phyloP scores from a whole-genome alignment of 1,140 invertebrate species.

The Diprion similis region DNA sequence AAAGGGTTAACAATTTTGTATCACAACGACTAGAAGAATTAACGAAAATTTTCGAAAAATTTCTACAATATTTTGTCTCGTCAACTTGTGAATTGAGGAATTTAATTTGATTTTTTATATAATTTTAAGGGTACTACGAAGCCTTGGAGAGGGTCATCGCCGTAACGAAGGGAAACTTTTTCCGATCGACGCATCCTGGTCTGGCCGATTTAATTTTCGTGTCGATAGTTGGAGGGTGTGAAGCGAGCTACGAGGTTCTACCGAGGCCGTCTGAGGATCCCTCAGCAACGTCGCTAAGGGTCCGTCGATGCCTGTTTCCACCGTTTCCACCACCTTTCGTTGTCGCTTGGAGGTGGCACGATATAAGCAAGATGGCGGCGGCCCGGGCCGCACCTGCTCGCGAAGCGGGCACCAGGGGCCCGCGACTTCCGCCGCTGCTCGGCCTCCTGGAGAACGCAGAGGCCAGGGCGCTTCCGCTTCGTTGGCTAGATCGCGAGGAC shows the following conservation, averaged over 20 bases:
- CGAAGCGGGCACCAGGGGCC: conserved; percentile 73
- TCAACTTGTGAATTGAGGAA: too few species aligned
- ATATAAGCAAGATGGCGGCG: conserved; percentile 90
- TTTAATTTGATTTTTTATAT: too few species aligned
- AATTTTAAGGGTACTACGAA: too few species aligned
- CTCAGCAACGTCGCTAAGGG: conserved; percentile 65
- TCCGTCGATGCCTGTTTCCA: conserved; percentile 56
- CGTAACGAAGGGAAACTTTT: too few species aligned
- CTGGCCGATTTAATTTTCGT: too few species aligned
- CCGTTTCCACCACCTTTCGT: conserved; percentile 34
- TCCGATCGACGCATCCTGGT: too few species aligned
- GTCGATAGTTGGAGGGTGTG: too few species aligned
- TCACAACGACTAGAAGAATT: too few species aligned
- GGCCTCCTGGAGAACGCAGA: conserved; percentile 67
- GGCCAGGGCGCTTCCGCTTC: conserved; percentile 66
- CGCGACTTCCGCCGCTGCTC: conserved; percentile 66
- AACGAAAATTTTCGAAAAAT: too few species aligned
- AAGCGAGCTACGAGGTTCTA: conserved; percentile 40
- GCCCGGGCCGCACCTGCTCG: conserved; percentile 87
- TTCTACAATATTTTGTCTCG: too few species aligned
- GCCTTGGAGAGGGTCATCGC: too few species aligned
- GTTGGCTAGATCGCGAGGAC: conserved; percentile 73
- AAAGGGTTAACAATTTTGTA: too few species aligned
- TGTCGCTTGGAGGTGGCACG: conserved; percentile 75
- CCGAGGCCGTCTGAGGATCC: conserved; percentile 60